Evolutionary conservation across 64 coral and sea anemone species (phyloP).

Genomic region (Exaiptasia diaphana): DNA sequence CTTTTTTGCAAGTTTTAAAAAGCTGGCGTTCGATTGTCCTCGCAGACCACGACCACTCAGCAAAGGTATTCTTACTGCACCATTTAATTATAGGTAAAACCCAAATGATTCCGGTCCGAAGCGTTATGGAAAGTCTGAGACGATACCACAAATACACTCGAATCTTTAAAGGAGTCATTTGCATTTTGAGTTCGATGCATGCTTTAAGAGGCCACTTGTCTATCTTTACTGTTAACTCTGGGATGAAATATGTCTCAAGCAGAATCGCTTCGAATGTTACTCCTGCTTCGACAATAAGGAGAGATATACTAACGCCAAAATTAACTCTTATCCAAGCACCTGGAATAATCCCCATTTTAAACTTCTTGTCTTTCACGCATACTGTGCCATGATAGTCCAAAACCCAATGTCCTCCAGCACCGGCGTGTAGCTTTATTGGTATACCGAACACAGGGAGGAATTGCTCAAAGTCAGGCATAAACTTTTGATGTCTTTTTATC

Average conservation of each 20-base stretch:
- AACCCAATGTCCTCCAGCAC: slow-evolving; percentile 77
- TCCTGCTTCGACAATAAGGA: slow-evolving; percentile 76
- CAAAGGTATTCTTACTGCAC: slow-evolving; percentile 91
- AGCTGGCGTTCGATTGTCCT: slow-evolving; percentile 66
- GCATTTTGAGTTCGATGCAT: slow-evolving; percentile 81
- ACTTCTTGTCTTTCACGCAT: slow-evolving; percentile 73
- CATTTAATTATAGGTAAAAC: slow-evolving; percentile 71
- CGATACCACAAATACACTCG: slow-evolving; percentile 96
- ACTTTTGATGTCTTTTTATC: slow-evolving; percentile 57
- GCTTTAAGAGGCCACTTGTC: slow-evolving; percentile 84
- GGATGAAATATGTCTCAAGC: slow-evolving; percentile 82
- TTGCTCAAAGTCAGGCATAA: slow-evolving; percentile 65
- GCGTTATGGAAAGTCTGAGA: slow-evolving; percentile 70
- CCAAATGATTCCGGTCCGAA: slow-evolving; percentile 49
- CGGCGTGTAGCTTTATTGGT: slow-evolving; percentile 67
- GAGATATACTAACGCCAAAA: slow-evolving; percentile 52
- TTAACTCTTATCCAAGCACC: slow-evolving; percentile 91
- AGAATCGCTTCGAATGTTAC: slow-evolving; percentile 88
- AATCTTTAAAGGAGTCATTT: slow-evolving; percentile 84
- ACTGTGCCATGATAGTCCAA: slow-evolving; percentile 77
- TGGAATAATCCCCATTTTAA: slow-evolving; percentile 76
- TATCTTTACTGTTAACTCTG: slow-evolving; percentile 79
- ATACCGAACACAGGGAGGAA: slow-evolving; percentile 75
- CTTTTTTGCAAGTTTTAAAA: slow-evolving; percentile 73
- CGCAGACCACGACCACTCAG: slow-evolving; percentile 94